Evolutionary conservation across 1,140 invertebrate species (phyloP).

Genomic region (Listronotus oregonensis): DNA sequence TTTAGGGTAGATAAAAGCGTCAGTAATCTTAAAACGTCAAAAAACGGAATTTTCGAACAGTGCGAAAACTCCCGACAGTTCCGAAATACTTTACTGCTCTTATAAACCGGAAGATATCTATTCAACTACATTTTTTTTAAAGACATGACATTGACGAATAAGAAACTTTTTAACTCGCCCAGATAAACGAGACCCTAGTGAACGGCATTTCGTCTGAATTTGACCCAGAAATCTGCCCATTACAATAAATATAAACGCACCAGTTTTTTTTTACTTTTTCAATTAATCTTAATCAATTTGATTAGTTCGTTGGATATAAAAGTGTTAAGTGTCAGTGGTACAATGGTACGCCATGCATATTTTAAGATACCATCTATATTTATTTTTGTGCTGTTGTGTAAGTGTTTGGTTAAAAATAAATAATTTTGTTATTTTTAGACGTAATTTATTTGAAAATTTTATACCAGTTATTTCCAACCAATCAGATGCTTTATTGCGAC

Average conservation of each 20-base stretch:
- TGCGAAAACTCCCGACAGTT: too few species aligned
- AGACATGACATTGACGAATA: too few species aligned
- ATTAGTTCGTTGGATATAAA: background rate
- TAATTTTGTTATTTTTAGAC: background rate
- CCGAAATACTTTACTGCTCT: too few species aligned
- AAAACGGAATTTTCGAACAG: too few species aligned
- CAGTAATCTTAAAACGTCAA: too few species aligned
- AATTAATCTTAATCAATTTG: constrained; percentile 8
- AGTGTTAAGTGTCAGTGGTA: constrained; percentile 3
- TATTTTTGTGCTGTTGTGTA: constrained; percentile 7
- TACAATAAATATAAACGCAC: constrained; percentile 12
- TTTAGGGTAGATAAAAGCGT: too few species aligned
- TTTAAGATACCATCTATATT: constrained; percentile 1
- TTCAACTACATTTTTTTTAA: too few species aligned
- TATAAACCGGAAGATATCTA: too few species aligned
- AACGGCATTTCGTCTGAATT: background rate
- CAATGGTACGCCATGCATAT: constrained; percentile 1
- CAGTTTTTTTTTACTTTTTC: constrained; percentile 7
- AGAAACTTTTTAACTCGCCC: background rate
- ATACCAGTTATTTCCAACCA: too few species aligned
- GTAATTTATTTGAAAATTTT: too few species aligned
- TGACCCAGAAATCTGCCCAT: constrained; percentile 22
- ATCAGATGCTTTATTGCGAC: too few species aligned
- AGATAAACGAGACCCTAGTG: background rate
- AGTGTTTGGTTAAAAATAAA: constrained; percentile 2